Base-by-base conservation (phyloP, 2,113 vertebrate genomes). In the Chamaea fasciata region DNA sequence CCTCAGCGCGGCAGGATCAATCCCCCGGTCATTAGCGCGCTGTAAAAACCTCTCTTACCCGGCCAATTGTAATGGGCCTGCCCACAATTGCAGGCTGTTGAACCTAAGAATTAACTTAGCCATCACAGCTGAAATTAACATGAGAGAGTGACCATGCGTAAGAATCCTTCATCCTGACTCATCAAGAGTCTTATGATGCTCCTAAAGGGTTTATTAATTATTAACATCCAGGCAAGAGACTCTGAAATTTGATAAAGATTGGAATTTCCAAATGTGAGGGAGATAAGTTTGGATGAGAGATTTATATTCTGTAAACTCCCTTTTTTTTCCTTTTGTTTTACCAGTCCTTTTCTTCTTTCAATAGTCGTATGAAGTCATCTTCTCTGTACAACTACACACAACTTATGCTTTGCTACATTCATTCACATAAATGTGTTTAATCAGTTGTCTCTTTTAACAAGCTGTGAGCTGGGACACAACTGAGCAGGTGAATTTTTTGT, bases 91-190 rank as follows among this genome's bases (percentile, higher is more conserved):
- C 42, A 47, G 49, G 80, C 68, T 93, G 82, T 95, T 95, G 83
- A 93, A 92, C 79, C 92, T 88, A 90, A 90, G 94, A 95, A 91
- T 95, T 96, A 95, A 71, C 42, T 75, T 47, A 55, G 90, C 83
- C 60, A 56, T 95, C 76, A 68, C 73, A 78, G 69, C 79, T 71
- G 59, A 96, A 87, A 92, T 81, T 83, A 89, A 89, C 73, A 39
- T 68, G 76, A 84, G 80, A 87, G 85, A 68, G 41, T 78, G 52
- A 37, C 65, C 46, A 44, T 88, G 69, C 21, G 6, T 35, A 56
- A 68, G 35, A 83, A 84, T 90, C 75, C 41, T 93, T 90, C 68
- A 49, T 63, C 82, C 53, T 90, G 94, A 97, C 76, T 95, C 96
- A 94, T 68, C 80, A 6, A 10, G 71, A 86, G 82, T 88, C 83